phyloP scores from a whole-genome alignment of 2,888 invertebrate species.

The Aquatica leii region DNA sequence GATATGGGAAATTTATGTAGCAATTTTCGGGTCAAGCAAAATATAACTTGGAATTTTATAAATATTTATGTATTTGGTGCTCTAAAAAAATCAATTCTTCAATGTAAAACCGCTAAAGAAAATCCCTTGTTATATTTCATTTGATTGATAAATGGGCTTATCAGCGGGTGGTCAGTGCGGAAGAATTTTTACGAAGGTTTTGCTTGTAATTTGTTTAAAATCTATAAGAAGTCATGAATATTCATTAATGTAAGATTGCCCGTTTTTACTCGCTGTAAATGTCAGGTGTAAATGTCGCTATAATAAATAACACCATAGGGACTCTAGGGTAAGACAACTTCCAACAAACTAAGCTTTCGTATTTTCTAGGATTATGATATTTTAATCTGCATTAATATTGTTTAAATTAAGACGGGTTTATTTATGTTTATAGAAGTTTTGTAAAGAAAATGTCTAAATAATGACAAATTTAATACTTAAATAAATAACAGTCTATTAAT shows the following conservation, averaged over 20 bases:
- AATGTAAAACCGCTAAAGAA: conserved; percentile 29
- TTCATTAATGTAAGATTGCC: conserved; percentile 15
- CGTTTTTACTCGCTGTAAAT: conserved; percentile 25
- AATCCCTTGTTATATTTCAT: conserved; percentile 33
- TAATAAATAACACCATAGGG: conserved; percentile 23
- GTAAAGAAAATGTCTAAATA: conserved; percentile 10
- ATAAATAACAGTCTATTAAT: no score
- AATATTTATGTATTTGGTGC: conserved; percentile 39
- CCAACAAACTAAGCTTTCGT: neutral
- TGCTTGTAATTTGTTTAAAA: conserved; percentile 17
- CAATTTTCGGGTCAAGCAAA: conserved; percentile 37
- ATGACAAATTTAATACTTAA: no score
- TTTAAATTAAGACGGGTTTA: neutral
- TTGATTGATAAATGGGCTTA: conserved; percentile 24
- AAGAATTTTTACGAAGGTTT: conserved; percentile 21
- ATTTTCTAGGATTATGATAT: conserved; percentile 6
- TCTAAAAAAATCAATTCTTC: conserved; percentile 26
- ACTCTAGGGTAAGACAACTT: neutral
- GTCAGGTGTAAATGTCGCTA: conserved; percentile 27
- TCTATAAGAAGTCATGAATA: conserved; percentile 20
- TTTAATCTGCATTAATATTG: conserved; percentile 1
- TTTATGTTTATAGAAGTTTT: no score
- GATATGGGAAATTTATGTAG: conserved; percentile 27
- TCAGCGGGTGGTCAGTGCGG: conserved; percentile 27
- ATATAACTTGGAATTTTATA: conserved; percentile 37